phyloP scores from a whole-genome alignment of 2,113 vertebrate species.

The Boleophthalmus pectinirostris region DNA sequence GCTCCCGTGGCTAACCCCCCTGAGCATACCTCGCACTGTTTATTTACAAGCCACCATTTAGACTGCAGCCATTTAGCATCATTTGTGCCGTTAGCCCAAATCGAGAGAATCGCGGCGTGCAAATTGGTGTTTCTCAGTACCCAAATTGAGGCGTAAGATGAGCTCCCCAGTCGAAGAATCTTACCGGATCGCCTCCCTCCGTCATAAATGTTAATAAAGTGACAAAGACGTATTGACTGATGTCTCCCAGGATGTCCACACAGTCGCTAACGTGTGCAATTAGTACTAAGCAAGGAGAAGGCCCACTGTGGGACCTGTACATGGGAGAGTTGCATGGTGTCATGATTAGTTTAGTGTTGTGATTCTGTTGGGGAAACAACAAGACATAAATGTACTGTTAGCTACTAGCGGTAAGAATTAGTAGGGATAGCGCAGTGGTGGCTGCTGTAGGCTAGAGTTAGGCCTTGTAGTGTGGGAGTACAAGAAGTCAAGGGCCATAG shows the following conservation, averaged over 20 bases:
- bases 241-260: constrained; percentile 56
- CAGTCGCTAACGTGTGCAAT: constrained; percentile 55
- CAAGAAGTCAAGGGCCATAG: no score
- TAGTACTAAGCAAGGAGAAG: constrained; percentile 48
- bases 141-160: constrained; percentile 54
- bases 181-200: constrained; percentile 8
- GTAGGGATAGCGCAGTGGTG: neutral
- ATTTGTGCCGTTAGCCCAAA: constrained; percentile 69
- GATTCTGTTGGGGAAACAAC: constrained; percentile 59
- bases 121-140: constrained; percentile 58
- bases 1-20: constrained; percentile 67
- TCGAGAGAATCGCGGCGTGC: constrained; percentile 56
- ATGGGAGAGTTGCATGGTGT: constrained; percentile 55
- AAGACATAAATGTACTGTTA: constrained; percentile 22
- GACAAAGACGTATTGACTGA: constrained; percentile 28
- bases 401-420: neutral
- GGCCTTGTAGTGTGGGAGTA: no score
- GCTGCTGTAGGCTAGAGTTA: neutral
- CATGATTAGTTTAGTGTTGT: constrained; percentile 63
- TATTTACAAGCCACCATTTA: constrained; percentile 74
- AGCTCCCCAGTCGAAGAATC: constrained; percentile 37
- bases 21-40: constrained; percentile 67
- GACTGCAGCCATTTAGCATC: constrained; percentile 64
- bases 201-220: constrained; percentile 54
- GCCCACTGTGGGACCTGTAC: constrained; percentile 48